These are phyloP conservation scores for Drosophila repleta DNA, from an alignment of 1,140 invertebrate genomes.

Conservation along the genomic window DNA sequence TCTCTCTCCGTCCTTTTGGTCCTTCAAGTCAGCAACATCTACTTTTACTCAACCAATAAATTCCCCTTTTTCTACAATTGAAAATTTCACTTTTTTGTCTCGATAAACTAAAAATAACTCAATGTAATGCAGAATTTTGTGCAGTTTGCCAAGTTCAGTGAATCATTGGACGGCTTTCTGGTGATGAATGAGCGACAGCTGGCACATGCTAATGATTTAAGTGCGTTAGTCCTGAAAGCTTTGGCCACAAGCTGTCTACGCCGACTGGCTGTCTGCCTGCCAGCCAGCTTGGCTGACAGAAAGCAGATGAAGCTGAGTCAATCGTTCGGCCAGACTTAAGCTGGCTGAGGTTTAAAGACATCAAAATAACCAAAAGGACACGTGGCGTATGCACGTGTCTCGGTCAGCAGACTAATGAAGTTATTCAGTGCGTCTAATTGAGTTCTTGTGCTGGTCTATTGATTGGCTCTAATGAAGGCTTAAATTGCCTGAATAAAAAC, in stretches of 20 bases:
- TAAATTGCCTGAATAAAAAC: not conserved
- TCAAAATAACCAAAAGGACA: not conserved
- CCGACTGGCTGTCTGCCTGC: not conserved
- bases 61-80: not conserved
- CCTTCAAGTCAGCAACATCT: too few species aligned
- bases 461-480: not conserved
- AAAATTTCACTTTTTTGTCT: not conserved
- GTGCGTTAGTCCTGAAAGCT: not conserved
- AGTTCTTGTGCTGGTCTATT: not conserved
- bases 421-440: not conserved
- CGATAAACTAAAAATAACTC: too few species aligned
- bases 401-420: not conserved
- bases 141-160: not conserved
- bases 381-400: conserved; percentile 9
- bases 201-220: conserved; percentile 5
- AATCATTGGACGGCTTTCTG: not conserved
- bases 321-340: not conserved
- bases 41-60: too few species aligned
- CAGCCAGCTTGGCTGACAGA: conserved; percentile 5
- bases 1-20: too few species aligned
- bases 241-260: not conserved
- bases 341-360: not conserved
- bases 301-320: not conserved
- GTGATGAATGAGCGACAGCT: conserved; percentile 1
- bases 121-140: too few species aligned